Base-by-base conservation (phyloP, 1,140 invertebrate genomes). In the Bombus haemorrhoidalis region DNA sequence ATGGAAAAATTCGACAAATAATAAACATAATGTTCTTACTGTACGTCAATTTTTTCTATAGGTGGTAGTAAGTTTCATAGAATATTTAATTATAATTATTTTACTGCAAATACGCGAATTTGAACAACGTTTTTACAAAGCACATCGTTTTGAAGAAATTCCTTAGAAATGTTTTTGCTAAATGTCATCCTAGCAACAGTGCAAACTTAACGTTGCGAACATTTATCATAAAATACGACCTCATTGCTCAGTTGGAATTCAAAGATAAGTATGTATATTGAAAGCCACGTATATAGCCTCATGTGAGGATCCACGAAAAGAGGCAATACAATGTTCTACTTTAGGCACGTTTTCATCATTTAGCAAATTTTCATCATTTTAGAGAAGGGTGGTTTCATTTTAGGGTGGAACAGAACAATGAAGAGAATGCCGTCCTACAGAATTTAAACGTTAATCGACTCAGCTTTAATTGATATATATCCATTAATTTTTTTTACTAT, bases 151-250 rank as follows among this genome's bases (percentile, higher is more conserved):
- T 28, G 59, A 4, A 77, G 75, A 62, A n/a, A 59, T 28, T 62
- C 28, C 15, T 18, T 25, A 39, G 57, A 39, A 62, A 39, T 77
- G 28, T 12, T 77, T 39, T 77, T 22, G 15, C 22, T 37, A 77
- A 12, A 64, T 28, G 18, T 77, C 32, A 41, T 10, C 39, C 28
- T 4, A 22, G 18, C 37, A 62, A 62, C 15, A 39, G 8, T 32
- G 22, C 10, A 47, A 64, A 64, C 37, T 64, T 77, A 28, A 28
- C 10, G 53, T 37, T 59, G 22, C 47, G 10, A 32, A 75, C 34
- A 76, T 76, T 77, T 77, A 64, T 77, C 57, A 18, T n/a, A 22
- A 62, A 77, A 77, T 62, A 77, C 57, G 18, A 32, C 28, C 75
- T 64, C 57, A 25, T 64, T 77, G 39, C 37, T 64, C 18, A 22